Evolutionary conservation across 2,113 vertebrate genomes (phyloP), one percentile per base, ranked within the genome.

Genomic region (Platysteira castanea): DNA sequence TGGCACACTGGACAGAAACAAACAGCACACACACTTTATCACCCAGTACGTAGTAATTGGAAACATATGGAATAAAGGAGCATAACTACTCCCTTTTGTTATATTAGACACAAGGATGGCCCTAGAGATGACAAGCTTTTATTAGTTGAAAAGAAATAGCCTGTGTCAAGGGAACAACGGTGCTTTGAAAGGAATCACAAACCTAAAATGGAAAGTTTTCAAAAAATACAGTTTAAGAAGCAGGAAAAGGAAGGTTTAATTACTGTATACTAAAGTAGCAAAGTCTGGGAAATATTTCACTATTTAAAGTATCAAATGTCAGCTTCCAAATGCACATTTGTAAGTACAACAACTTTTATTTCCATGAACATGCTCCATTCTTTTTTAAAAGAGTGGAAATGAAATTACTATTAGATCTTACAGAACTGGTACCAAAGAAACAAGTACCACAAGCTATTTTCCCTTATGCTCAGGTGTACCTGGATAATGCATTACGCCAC

Each of bases 21-120:
- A 89, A 80, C 50, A 89, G 46, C 50, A 70, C 18, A 15, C 30
- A 52, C 19, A 64, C 54, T 82, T 74, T 37, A 88, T 84, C 80
- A 75, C 31, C 56, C 22, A 75, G 47, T 31, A 59, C 5, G 0
- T 5, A 30, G 50, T 35, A 75, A 91, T 1, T 49, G 33, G 88
- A 88, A 94, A 86, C 70, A 91, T 4, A 79, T 11, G 57, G 54
- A 87, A 68, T 33, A 83, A 89, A 93, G 63, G 26, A 97, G 75
- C 31, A 37, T 35, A 85, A 73, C n/a, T 80, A 37, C 10, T 80
- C 39, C 39, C 26, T 67, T 85, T 74, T 74, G 21, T 74, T 83
- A 4, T 27, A 53, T n/a, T 39, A 85, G 76, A 54, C 46, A 53
- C 37, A 67, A 19, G 71, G 67, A 88, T 52, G 30, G 39, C 82